Conservation (phyloP, 2,888 invertebrate species). For the Acronicta leporina region DNA sequence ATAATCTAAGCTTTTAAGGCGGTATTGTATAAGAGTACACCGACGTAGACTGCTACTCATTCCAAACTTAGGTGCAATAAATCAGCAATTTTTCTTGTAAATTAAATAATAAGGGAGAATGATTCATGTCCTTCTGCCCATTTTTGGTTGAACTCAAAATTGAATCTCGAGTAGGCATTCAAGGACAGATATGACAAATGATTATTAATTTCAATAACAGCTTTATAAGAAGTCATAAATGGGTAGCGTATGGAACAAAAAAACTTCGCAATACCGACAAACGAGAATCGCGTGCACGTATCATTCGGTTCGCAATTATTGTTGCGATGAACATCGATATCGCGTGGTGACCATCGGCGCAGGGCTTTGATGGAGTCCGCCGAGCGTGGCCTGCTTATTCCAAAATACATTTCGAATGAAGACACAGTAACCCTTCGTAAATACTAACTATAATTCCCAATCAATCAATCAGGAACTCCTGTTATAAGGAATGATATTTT, state of each 20-base stretch:
- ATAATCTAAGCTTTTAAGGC: conserved; percentile 7
- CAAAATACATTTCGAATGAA: conserved; percentile 44
- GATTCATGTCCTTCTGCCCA: neutral
- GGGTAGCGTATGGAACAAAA: conserved; percentile 60
- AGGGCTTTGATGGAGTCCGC: conserved; percentile 65
- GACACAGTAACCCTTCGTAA: conserved; percentile 23
- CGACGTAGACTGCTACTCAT: conserved; percentile 4
- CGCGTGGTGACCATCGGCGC: conserved; percentile 76
- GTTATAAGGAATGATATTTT: neutral
- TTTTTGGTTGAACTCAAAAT: conserved; percentile 17
- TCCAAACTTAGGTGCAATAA: neutral
- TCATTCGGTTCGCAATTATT: conserved; percentile 84
- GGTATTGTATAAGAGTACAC: conserved; percentile 1
- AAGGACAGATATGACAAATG: conserved; percentile 34
- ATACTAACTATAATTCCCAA: too few species aligned
- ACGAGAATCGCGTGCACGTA: conserved; percentile 82
- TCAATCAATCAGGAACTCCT: too few species aligned
- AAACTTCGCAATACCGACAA: conserved; percentile 65
- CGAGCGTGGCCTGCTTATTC: conserved; percentile 60
- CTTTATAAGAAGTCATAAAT: conserved; percentile 71
- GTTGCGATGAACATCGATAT: conserved; percentile 81
- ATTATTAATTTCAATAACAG: conserved; percentile 69
- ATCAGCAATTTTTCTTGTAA: neutral
- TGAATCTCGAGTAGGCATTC: conserved; percentile 3
- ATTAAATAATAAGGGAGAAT: neutral